Evolutionary conservation across 2,888 invertebrate species (phyloP), one percentile per base, ranked within the genome.

Genomic region (Calliphora vomitoria): DNA sequence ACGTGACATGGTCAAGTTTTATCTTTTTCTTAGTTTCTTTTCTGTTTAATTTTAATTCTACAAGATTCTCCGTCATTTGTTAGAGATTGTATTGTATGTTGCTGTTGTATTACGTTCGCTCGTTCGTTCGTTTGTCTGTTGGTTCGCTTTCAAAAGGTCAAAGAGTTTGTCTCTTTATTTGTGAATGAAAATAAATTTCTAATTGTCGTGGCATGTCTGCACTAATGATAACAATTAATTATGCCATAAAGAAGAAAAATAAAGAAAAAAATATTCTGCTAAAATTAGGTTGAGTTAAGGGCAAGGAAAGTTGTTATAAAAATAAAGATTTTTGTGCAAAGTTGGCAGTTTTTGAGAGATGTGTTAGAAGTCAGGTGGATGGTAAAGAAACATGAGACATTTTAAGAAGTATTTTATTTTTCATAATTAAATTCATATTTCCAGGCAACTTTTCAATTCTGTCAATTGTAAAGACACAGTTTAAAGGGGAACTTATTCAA

Each of bases 1-100:
- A 87, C 87, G 85, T 87, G 87, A 82, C 82, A 87, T 79, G 87
- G 87, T 85, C 87, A 85, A 87, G 78, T 78, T 78, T 72, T 82
- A 71, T 83, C 44, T n/a, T 8, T 44, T 35, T 69, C 15, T 15
- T 47, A 50, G n/a, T 20, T 18, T 55, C n/a, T 13, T 75, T 60
- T 41, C 13, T 50, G 38, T 66, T 85, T 35, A 11, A 13, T 47
- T 79, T 64, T 53, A 55, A 64, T 75, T 68, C 18, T 47, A 41
- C 4, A 38, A 31, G 55, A 75, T 66, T 47, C 31, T 25, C 60
- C 41, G 58, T 47, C 53, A 41, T 82, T 82, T 82, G 75, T 80
- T 79, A 76, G 76, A 66, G 75, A 64, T 44, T 83, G 58, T 50
- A 72, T 35, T 35, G 35, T 35, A 35, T 35, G 35, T 35, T 78